Percentiles rank a stretch among this genome's conserved stretches.
Conservation (phyloP, 1,140 invertebrate genomes). For the Homalodisca vitripennis region DNA sequence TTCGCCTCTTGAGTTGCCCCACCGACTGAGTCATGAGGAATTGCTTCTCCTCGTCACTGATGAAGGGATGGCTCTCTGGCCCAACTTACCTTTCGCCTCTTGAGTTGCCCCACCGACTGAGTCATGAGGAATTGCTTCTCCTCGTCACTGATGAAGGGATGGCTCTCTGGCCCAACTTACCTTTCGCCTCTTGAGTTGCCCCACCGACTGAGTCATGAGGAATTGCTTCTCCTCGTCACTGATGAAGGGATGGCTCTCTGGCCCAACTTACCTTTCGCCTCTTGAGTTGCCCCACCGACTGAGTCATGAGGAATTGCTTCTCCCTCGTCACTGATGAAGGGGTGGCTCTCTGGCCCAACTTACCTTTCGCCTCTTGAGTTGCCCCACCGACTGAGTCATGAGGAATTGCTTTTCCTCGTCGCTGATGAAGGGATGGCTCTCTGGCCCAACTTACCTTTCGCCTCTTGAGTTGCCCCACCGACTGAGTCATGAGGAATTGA, state of each 20-base stretch:
- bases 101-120: constrained; percentile 36
- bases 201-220: constrained; percentile 53
- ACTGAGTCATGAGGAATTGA: constrained; percentile 59
- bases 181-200: constrained; percentile 30
- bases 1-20: constrained; percentile 30
- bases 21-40: constrained; percentile 57
- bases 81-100: constrained; percentile 32
- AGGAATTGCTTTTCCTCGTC: constrained; percentile 65
- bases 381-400: constrained; percentile 48
- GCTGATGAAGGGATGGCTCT: constrained; percentile 67
- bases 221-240: constrained; percentile 63
- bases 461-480: constrained; percentile 30
- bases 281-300: no score
- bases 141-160: constrained; percentile 66
- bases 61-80: constrained; percentile 69
- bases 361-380: constrained; percentile 32
- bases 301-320: no score
- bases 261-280: no score
- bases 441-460: constrained; percentile 51
- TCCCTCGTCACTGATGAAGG: no score
- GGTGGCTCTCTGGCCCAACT: no score
- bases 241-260: constrained; percentile 68
- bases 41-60: constrained; percentile 62
- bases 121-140: constrained; percentile 67
- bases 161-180: constrained; percentile 56